Percentiles rank a stretch among this genome's conserved stretches.
These are phyloP conservation scores for Idaea straminata DNA, from an alignment of 2,888 invertebrate species.

Conservation along the genomic window DNA sequence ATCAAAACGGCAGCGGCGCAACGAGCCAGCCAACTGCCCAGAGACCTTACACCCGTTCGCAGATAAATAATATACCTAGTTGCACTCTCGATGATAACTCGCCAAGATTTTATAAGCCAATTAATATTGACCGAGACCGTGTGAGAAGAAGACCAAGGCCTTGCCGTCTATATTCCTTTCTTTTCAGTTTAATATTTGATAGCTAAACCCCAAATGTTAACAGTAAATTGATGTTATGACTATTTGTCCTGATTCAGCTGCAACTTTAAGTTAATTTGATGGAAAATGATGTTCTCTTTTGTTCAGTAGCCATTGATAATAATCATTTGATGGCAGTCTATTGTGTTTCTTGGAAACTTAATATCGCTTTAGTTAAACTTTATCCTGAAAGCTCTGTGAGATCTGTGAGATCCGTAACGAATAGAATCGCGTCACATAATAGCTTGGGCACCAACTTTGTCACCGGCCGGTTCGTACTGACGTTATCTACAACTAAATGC, in stretches of 20 bases:
- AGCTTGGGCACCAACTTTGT: conserved; percentile 11
- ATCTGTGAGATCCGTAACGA: not conserved
- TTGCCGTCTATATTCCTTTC: conserved; percentile 7
- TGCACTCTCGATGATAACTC: conserved; percentile 16
- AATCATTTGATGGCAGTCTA: not conserved
- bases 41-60: conserved; percentile 45
- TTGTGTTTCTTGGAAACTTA: not conserved
- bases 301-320: not conserved
- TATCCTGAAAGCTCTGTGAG: not conserved
- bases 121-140: conserved; percentile 16
- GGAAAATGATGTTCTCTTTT: not conserved
- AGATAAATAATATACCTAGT: conserved; percentile 39
- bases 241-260: not conserved
- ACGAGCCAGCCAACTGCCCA: conserved; percentile 36
- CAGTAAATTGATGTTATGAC: not conserved
- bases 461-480: conserved; percentile 14
- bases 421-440: not conserved
- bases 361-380: not conserved
- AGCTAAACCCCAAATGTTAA: not conserved
- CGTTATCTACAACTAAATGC: conserved; percentile 17
- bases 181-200: conserved; percentile 11
- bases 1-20: conserved; percentile 46
- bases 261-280: not conserved
- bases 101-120: conserved; percentile 18
- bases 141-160: conserved; percentile 11